phyloP scores from a whole-genome alignment of 2,113 vertebrate genomes.

The Equus quagga region DNA sequence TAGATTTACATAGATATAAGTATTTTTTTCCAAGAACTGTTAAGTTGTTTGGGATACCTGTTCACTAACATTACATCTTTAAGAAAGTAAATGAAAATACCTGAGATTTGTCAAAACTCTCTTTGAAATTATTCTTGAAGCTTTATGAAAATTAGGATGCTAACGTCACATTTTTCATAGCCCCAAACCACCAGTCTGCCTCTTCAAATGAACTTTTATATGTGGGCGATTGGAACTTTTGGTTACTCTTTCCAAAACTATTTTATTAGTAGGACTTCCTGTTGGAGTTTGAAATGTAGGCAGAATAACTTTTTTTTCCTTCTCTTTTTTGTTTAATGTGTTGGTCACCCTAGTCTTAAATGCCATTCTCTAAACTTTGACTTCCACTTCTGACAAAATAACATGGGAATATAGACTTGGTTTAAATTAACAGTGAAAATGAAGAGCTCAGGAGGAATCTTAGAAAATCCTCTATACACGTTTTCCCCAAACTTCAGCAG shows the following conservation, averaged over 20 bases:
- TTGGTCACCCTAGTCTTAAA: neutral
- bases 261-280: neutral
- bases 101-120: neutral
- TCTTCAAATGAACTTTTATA: neutral
- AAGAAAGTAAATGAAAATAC: slow-evolving; percentile 6
- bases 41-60: neutral
- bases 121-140: neutral
- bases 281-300: neutral
- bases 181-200: neutral
- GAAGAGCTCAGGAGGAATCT: neutral
- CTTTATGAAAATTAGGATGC: slow-evolving; percentile 7
- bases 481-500: neutral
- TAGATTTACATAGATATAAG: neutral
- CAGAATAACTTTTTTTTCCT: neutral
- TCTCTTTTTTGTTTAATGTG: neutral
- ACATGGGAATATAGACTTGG: neutral
- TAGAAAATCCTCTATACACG: neutral
- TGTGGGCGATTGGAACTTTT: neutral
- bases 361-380: neutral
- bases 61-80: neutral
- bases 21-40: neutral
- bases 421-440: neutral
- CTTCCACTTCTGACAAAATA: neutral
- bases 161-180: neutral
- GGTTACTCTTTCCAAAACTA: neutral